Evolutionary conservation across 2,113 vertebrate species (phyloP).

Genomic region (Sinosuthora webbiana): DNA sequence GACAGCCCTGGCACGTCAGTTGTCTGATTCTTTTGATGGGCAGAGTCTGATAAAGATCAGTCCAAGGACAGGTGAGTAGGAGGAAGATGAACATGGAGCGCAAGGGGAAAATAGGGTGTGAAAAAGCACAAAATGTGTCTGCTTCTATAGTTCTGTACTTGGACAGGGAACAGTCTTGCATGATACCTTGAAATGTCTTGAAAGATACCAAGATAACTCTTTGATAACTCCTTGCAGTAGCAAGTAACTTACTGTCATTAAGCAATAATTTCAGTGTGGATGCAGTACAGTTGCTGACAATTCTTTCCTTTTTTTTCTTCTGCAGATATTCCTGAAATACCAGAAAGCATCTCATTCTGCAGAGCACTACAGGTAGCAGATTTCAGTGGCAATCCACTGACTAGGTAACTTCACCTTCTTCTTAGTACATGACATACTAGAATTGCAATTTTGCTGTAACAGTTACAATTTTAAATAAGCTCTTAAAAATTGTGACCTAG

Average conservation of each 20-base stretch:
- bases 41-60: neutral
- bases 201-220: neutral
- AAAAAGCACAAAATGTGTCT: neutral
- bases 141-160: neutral
- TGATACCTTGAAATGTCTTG: neutral
- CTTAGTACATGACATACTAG: neutral
- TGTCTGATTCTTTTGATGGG: neutral
- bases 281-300: neutral
- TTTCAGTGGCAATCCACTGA: slow-evolving; percentile 97
- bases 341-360: slow-evolving; percentile 96
- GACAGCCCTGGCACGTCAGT: neutral
- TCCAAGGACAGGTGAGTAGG: neutral
- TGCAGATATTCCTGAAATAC: slow-evolving; percentile 96
- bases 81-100: accelerated
- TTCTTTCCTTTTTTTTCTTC: neutral
- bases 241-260: neutral
- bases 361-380: slow-evolving; percentile 96
- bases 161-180: neutral
- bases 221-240: neutral
- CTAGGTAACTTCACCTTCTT: slow-evolving; percentile 79
- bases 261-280: neutral
- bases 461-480: slow-evolving; percentile 19
- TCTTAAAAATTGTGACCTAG: neutral
- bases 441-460: neutral
- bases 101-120: neutral